Base-by-base conservation (phyloP, 2,113 vertebrate genomes). In the Silurus glanis region DNA sequence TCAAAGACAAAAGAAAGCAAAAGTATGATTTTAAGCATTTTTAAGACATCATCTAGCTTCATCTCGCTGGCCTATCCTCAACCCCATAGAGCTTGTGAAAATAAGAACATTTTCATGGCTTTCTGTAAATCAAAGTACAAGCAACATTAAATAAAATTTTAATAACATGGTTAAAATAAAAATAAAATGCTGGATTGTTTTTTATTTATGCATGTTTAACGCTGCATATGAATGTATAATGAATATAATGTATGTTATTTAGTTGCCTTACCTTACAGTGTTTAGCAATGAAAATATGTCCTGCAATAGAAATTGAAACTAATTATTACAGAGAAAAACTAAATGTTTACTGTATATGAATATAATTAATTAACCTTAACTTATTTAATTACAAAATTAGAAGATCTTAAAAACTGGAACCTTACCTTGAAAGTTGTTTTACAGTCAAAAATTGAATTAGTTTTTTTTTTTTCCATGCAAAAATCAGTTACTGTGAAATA, bases 381-480 rank as follows among this genome's bases (percentile, higher is more conserved):
- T 13, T 13, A 67, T 47, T 19, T 47, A 8, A 71, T 47, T 6
- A 72, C 6, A 47, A 67, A 12, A 9, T 19, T 21, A 5, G 0
- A 47, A 4, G 9, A 69, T 37, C 13, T 71, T 19, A 47, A 3
- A 37, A 37, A 37, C 66, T 3, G 23, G 19, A 67, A 10, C 6
- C 78, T 82, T 89, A 91, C 91, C 87, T 90, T 61, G 28, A 72
- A 17, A 62, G 16, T 28, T 90, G 53, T 82, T 59, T 80, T 84
- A 12, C 87, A 83, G 89, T 87, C 90, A 91, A 91, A 87, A 76
- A 90, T 83, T 64, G 72, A 7, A 61, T 25, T 21, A 81, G 81
- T 55, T 62, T 55, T 25, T 23, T 56, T 56, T 49, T n/a, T 17
- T 16, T 49, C 37, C 37, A 2, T 62, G 69, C 9, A 82, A 55